Evolutionary conservation across 2,888 invertebrate genomes (phyloP).

Genomic region (Podotricha telesiphe): DNA sequence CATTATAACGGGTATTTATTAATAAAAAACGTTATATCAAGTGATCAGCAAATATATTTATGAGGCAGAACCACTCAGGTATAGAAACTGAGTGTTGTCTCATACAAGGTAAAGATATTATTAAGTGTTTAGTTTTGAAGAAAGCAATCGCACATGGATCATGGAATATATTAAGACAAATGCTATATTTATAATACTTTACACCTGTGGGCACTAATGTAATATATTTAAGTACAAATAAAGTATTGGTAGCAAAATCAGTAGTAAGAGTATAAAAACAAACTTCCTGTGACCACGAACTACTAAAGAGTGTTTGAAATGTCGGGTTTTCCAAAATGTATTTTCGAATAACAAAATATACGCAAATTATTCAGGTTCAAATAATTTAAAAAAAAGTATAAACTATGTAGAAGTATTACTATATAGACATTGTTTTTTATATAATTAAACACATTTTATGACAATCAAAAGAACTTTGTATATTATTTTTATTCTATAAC

Average conservation of each 20-base stretch:
- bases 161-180: neutral
- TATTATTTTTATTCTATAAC: too few species aligned
- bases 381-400: too few species aligned
- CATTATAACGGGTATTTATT: slow-evolving; percentile 41
- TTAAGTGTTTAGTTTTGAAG: slow-evolving; percentile 16
- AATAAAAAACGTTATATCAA: slow-evolving; percentile 30
- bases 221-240: neutral
- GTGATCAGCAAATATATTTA: slow-evolving; percentile 36
- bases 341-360: too few species aligned
- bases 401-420: too few species aligned
- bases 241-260: neutral
- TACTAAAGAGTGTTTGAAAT: too few species aligned
- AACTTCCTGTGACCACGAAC: too few species aligned
- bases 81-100: slow-evolving; percentile 7
- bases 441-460: too few species aligned
- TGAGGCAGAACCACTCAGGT: slow-evolving; percentile 14
- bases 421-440: too few species aligned
- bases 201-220: neutral
- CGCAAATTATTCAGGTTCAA: too few species aligned
- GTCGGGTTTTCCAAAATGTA: too few species aligned
- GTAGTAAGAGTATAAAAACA: too few species aligned
- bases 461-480: too few species aligned
- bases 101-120: slow-evolving; percentile 14
- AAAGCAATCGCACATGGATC: neutral
- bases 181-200: neutral